A percentile compares a stretch with the other conserved stretches of the same genome.
These are phyloP conservation scores for Nylanderia fulva DNA, from an alignment of 1,140 invertebrate species.

Conservation along the genomic window DNA sequence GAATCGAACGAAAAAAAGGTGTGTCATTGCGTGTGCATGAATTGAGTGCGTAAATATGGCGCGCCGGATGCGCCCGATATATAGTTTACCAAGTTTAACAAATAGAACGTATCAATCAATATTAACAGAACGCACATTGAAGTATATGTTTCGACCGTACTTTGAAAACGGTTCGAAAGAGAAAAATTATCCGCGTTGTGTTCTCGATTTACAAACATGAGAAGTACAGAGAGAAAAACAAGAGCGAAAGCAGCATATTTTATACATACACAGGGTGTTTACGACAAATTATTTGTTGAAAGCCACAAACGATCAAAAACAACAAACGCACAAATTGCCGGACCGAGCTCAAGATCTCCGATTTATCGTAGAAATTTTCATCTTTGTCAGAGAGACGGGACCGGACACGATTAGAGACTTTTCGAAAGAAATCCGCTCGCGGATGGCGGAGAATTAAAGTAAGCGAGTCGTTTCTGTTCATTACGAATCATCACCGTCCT, in stretches of 20 bases:
- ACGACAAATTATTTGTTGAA: slow-evolving; percentile 20
- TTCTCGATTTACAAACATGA: neutral
- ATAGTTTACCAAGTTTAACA: slow-evolving; percentile 5
- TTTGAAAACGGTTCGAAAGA: neutral
- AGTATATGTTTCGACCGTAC: neutral
- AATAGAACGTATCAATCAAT: slow-evolving; percentile 3
- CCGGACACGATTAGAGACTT: neutral
- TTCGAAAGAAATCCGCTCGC: neutral
- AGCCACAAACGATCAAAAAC: slow-evolving; percentile 38
- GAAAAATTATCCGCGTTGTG: neutral
- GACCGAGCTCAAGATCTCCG: slow-evolving; percentile 4
- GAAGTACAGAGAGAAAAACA: neutral
- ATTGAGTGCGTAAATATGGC: slow-evolving; percentile 36
- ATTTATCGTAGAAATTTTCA: slow-evolving; percentile 14
- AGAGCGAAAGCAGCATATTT: slow-evolving; percentile 19
- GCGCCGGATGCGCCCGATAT: slow-evolving; percentile 26
- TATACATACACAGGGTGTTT: slow-evolving; percentile 45
- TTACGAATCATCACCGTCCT: slow-evolving; percentile 4
- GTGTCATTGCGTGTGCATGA: slow-evolving; percentile 28
- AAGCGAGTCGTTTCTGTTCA: neutral
- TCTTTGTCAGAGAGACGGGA: neutral
- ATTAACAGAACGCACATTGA: neutral
- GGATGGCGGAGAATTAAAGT: no score
- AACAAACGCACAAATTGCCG: slow-evolving; percentile 37
- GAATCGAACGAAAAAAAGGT: slow-evolving; percentile 21